phyloP scores from a whole-genome alignment of 2,113 vertebrate genomes.

The Sturnus vulgaris region DNA sequence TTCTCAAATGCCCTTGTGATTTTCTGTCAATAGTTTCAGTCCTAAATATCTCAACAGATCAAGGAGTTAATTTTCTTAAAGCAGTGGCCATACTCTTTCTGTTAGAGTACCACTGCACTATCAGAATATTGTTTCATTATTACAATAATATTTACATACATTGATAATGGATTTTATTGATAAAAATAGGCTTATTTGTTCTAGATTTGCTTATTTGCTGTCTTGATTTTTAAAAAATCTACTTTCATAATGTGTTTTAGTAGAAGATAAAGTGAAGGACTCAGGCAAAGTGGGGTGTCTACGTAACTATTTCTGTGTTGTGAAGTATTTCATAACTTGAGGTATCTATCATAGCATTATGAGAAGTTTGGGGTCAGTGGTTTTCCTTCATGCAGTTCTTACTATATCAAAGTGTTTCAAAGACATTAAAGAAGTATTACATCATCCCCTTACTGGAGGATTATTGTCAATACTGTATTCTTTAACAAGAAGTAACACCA shows the following conservation, averaged over 20 bases:
- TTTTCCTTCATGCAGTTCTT: neutral
- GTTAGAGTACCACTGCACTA: neutral
- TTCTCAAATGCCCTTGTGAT: rapidly evolving
- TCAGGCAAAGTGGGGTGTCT: neutral
- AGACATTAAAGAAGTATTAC: neutral
- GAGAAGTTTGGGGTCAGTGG: neutral
- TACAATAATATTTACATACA: neutral
- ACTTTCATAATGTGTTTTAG: neutral
- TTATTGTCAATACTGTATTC: neutral
- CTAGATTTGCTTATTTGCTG: neutral
- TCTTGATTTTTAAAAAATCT: neutral
- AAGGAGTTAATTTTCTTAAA: neutral
- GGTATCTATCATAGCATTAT: neutral
- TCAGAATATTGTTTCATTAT: neutral
- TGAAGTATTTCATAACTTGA: neutral
- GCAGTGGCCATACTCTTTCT: neutral
- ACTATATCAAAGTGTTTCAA: neutral
- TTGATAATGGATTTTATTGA: neutral
- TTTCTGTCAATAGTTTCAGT: neutral
- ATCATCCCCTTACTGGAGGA: neutral
- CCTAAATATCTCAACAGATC: neutral
- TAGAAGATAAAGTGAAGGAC: neutral
- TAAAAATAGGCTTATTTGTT: neutral
- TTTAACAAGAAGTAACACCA: neutral
- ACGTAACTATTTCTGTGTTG: neutral